Evolutionary conservation across 1,140 invertebrate genomes (phyloP).

Genomic region (Polypedilum pembai): DNA sequence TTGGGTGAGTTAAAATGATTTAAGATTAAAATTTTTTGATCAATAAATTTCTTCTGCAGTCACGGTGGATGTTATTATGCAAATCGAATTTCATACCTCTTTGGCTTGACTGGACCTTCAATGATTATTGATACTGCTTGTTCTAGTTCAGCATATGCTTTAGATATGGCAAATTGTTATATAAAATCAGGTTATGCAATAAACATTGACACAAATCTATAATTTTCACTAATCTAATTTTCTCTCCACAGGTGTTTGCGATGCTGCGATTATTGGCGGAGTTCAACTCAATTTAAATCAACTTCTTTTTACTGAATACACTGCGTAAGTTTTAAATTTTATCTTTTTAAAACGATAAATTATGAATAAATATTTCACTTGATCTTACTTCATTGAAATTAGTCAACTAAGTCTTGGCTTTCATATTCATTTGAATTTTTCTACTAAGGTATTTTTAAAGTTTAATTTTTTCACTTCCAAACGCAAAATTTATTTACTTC

Average conservation of each 20-base stretch:
- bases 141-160: conserved; percentile 77
- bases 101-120: conserved; percentile 64
- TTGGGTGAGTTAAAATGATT: conserved; percentile 33
- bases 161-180: conserved; percentile 68
- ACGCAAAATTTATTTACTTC: no score
- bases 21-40: neutral
- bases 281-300: conserved; percentile 66
- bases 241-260: conserved; percentile 48
- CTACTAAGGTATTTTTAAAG: no score
- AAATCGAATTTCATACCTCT: conserved; percentile 73
- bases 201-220: neutral
- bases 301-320: no score
- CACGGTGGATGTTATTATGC: conserved; percentile 60
- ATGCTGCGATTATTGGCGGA: conserved; percentile 75
- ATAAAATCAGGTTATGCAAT: conserved; percentile 43
- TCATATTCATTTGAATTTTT: no score
- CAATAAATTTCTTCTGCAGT: neutral
- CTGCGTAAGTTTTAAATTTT: no score
- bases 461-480: no score
- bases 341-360: no score
- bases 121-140: conserved; percentile 84
- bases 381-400: no score
- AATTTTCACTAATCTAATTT: no score
- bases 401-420: no score
- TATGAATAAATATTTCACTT: no score